Evolutionary conservation across 2,113 vertebrate species (phyloP).

Genomic region (Thunnus maccoyii): DNA sequence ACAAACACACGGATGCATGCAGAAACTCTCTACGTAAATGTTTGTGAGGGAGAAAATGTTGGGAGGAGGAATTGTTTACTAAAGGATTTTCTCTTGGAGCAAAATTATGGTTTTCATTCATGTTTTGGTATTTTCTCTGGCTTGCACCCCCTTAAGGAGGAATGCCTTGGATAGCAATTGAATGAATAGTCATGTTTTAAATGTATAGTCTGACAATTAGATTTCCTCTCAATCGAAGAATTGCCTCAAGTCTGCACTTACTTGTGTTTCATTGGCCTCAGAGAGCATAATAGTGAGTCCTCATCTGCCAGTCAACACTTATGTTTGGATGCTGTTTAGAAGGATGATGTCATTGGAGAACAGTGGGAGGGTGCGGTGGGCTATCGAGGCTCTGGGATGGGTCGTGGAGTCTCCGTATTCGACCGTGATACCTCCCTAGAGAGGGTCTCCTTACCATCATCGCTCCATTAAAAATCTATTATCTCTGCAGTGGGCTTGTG

Average conservation of each 20-base stretch:
- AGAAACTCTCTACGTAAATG: constrained; percentile 17
- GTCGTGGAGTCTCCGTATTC: constrained; percentile 73
- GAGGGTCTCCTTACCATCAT: constrained; percentile 83
- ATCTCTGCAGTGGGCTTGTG: constrained; percentile 78
- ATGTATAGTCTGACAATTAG: not conserved
- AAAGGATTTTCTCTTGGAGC: constrained; percentile 1
- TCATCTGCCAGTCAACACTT: constrained; percentile 53
- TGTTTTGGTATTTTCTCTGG: not conserved
- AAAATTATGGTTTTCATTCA: constrained; percentile 10
- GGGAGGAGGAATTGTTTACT: not conserved
- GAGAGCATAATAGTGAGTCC: constrained; percentile 30
- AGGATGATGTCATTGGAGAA: constrained; percentile 76
- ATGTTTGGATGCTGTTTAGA: constrained; percentile 65
- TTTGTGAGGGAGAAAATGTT: constrained; percentile 11
- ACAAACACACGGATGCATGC: not conserved
- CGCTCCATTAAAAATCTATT: constrained; percentile 85
- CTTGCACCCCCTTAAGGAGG: not conserved
- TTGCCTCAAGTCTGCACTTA: not conserved
- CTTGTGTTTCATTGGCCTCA: constrained; percentile 32
- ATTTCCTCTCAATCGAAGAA: not conserved
- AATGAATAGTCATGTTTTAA: constrained; percentile 6
- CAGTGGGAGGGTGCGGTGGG: constrained; percentile 61
- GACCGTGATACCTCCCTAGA: constrained; percentile 77
- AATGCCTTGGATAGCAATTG: too few species aligned
- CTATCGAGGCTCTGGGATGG: constrained; percentile 68